These are phyloP conservation scores for Drosophila rufa DNA, from an alignment of 1,140 invertebrate genomes.

Conservation along the genomic window DNA sequence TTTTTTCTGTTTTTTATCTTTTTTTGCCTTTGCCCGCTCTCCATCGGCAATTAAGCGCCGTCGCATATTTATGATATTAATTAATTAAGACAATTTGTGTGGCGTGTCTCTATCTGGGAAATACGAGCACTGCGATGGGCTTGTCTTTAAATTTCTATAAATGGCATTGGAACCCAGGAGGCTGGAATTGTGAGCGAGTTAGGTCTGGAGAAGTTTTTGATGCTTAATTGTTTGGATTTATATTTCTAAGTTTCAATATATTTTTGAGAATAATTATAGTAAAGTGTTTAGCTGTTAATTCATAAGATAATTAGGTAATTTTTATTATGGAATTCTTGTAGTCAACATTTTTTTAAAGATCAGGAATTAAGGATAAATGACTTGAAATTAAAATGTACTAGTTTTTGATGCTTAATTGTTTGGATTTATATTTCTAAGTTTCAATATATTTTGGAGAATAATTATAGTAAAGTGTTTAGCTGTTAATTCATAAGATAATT, in stretches of 20 bases:
- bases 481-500: no score
- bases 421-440: background rate
- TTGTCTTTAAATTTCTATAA: constrained; percentile 36
- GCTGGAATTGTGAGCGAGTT: constrained; percentile 4
- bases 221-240: background rate
- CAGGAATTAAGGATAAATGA: background rate
- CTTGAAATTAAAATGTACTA: no score
- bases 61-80: constrained; percentile 81
- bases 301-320: no score
- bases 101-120: constrained; percentile 55
- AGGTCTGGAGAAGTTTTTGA: background rate
- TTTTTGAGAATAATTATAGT: background rate
- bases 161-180: constrained; percentile 40
- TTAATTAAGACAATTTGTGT: constrained; percentile 79
- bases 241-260: background rate
- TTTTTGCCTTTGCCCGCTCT: constrained; percentile 22
- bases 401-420: background rate
- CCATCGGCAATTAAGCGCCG: constrained; percentile 73
- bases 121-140: constrained; percentile 47
- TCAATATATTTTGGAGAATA: background rate
- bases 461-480: background rate
- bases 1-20: background rate
- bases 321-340: background rate
- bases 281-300: no score
- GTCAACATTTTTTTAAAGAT: background rate